phyloP scores from a whole-genome alignment of 2,888 invertebrate species.

The Volucella zonaria region DNA sequence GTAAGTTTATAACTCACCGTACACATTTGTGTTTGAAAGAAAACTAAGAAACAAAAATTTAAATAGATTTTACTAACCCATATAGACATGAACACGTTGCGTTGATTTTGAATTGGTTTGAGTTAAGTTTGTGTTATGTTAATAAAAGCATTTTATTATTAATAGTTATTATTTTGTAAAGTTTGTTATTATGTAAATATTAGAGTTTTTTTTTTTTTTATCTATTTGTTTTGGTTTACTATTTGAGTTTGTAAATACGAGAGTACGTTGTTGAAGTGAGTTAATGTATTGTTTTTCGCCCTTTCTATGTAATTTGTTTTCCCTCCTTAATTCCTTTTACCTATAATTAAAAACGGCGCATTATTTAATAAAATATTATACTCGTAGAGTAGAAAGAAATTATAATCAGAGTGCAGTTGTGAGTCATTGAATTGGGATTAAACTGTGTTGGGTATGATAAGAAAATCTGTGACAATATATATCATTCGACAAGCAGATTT shows the following conservation, averaged over 20 bases:
- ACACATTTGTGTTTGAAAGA: slow-evolving; percentile 28
- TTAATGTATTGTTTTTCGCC: slow-evolving; percentile 14
- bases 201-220: slow-evolving; percentile 7
- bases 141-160: slow-evolving; percentile 1
- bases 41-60: not conserved
- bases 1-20: slow-evolving; percentile 51
- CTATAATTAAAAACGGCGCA: slow-evolving; percentile 38
- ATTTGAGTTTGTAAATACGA: slow-evolving; percentile 46
- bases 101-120: slow-evolving; percentile 28
- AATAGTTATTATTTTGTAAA: slow-evolving; percentile 24
- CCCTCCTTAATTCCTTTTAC: not conserved
- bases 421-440: slow-evolving; percentile 41
- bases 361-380: not conserved
- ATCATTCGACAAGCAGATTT: no score
- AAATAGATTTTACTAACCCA: slow-evolving; percentile 54
- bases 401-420: slow-evolving; percentile 3
- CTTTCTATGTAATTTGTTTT: slow-evolving; percentile 11
- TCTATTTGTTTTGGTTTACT: slow-evolving; percentile 19
- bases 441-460: not conserved
- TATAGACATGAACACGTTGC: slow-evolving; percentile 47
- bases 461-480: no score
- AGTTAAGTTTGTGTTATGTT: slow-evolving; percentile 19
- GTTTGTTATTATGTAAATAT: slow-evolving; percentile 34
- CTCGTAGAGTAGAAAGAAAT: slow-evolving; percentile 28
- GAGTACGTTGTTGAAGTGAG: slow-evolving; percentile 26